Evolutionary conservation across 1,140 invertebrate genomes (phyloP).

Genomic region (Drosophila repletoides): DNA sequence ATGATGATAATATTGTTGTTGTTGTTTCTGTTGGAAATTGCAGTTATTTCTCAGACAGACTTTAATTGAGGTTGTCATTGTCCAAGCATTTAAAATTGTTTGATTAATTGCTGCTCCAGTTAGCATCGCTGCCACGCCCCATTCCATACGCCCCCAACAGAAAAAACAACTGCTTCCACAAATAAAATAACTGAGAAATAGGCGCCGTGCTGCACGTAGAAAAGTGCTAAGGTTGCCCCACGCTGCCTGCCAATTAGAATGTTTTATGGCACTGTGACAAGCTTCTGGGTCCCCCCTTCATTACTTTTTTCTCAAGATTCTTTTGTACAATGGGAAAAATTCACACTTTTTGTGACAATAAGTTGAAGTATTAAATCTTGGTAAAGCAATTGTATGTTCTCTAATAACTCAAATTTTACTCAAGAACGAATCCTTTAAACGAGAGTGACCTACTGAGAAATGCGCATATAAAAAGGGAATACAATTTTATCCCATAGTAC

Average conservation of each 20-base stretch:
- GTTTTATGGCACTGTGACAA: conserved; percentile 37
- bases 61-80: conserved; percentile 44
- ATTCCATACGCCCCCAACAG: not conserved
- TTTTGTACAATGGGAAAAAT: no score
- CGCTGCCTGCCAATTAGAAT: conserved; percentile 65
- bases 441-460: no score
- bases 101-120: conserved; percentile 50
- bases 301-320: no score
- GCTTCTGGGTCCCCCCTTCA: not conserved
- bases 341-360: no score
- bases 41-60: conserved; percentile 21
- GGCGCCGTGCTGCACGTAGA: conserved; percentile 23
- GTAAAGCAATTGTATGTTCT: no score
- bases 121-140: conserved; percentile 3
- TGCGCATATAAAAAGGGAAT: no score
- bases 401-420: no score
- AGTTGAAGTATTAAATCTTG: no score
- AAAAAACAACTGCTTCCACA: not conserved
- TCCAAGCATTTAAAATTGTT: conserved; percentile 21
- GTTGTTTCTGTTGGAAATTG: no score
- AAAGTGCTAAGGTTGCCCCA: conserved; percentile 14
- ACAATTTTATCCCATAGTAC: no score
- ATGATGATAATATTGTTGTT: no score
- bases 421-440: no score
- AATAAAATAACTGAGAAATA: conserved; percentile 3